Conservation (phyloP, 2,797 vertebrate genomes). For the Hippopotamyrus pictus region DNA sequence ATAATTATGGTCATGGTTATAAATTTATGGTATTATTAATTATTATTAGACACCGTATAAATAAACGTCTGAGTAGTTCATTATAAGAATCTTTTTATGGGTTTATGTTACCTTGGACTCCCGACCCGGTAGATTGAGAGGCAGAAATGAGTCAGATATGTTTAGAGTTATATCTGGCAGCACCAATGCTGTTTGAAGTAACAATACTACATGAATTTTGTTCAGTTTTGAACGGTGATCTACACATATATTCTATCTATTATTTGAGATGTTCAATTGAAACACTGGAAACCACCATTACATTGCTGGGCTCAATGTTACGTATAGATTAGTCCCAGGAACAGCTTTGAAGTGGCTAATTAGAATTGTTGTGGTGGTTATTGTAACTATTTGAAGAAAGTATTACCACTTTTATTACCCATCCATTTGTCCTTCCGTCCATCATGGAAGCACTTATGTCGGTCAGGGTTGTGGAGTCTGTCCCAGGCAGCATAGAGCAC, state of each 20-base stretch:
- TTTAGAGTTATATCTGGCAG: neutral
- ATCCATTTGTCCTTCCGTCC: neutral
- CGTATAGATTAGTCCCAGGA: neutral
- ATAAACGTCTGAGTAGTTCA: neutral
- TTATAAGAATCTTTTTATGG: neutral
- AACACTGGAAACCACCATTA: neutral
- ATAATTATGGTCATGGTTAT: neutral
- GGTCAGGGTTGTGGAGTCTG: neutral
- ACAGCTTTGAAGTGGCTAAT: neutral
- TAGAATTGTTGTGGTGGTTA: neutral
- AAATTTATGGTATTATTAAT: neutral
- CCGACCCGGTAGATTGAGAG: neutral
- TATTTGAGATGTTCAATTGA: neutral
- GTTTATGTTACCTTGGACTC: neutral
- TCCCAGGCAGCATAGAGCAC: neutral
- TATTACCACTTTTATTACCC: neutral
- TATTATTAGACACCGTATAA: neutral
- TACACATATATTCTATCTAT: neutral
- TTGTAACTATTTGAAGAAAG: neutral
- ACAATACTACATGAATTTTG: neutral
- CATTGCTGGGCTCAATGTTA: neutral
- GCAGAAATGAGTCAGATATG: neutral
- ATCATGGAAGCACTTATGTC: neutral
- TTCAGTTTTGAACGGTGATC: neutral
- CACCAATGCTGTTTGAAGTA: neutral